Base-by-base conservation (phyloP, 2,797 vertebrate genomes). In the Holocentrus rufus region DNA sequence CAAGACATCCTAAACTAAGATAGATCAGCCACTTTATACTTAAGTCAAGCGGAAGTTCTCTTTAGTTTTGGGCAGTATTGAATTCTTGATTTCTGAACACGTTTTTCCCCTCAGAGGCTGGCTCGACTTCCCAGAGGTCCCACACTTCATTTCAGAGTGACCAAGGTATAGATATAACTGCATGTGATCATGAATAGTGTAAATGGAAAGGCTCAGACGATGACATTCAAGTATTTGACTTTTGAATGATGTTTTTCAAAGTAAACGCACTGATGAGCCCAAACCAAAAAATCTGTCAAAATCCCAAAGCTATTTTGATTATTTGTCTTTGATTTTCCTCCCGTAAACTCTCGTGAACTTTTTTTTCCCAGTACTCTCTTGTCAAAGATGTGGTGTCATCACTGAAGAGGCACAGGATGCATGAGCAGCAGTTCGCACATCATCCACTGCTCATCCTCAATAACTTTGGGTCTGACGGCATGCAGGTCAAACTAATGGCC, bases 401-500 rank as follows among this genome's bases (percentile, higher is more conserved):
- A 0, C 88, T 97, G 77, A 96, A 95, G 85, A 94, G 94, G 49
- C 97, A 99, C 88, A 88, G 97, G 42, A 98, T 97, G 97, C 97
- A 99, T 0, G 95, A 96, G 46, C 94, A 98, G 82, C 97, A 98
- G 92, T 99, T 99, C 80, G 85, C 89, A 0, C 95, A 96, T 72
- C 95, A 95, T 14, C 96, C 97, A 0, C 91, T 99, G 1, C 93
- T 99, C 68, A 92, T 98, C 55, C 95, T 98, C 73, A 99, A 96
- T 76, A 97, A 96, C 82, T 98, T 98, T 18, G 95, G 96, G 0
- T 83, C 90, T 0, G 94, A 94, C 0, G 96, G 96, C 75, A 97
- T 98, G 94, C 97, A 99, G 0, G 59, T 98, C 72, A 98, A 98
- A 82, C 92, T 98, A 52, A 97, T 97, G 95, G 94, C 96, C 71